These are phyloP conservation scores for Dynastes tityus DNA, from an alignment of 2,888 invertebrate genomes.

Conservation along the genomic window DNA sequence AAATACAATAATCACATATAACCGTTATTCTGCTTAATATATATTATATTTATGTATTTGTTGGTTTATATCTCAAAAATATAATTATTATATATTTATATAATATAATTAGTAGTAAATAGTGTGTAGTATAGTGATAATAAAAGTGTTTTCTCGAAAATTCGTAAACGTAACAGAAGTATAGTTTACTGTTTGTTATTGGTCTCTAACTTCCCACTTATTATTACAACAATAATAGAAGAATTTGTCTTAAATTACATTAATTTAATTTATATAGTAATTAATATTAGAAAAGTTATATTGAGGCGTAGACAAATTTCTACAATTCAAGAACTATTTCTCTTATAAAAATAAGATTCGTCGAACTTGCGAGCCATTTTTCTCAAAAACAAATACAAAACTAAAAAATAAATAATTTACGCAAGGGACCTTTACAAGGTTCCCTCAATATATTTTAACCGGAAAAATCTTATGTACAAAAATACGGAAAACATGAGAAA, in stretches of 20 bases:
- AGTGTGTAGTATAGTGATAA: conserved; percentile 3
- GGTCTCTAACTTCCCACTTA: conserved; percentile 56
- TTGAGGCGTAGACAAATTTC: conserved; percentile 24
- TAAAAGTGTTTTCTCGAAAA: conserved; percentile 28
- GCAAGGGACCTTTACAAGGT: conserved; percentile 16
- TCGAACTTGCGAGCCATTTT: conserved; percentile 5
- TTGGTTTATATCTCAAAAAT: conserved; percentile 39
- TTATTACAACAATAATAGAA: conserved; percentile 46
- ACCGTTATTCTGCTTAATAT: conserved; percentile 38
- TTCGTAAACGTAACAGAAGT: conserved; percentile 31
- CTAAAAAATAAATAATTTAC: conserved; percentile 36
- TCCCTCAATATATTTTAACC: conserved; percentile 4
- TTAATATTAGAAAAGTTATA: conserved; percentile 32
- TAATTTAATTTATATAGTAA: conserved; percentile 41
- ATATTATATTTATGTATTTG: conserved; percentile 36
- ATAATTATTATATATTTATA: conserved; percentile 19
- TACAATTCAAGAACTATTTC: conserved; percentile 18
- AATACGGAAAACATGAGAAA: background rate
- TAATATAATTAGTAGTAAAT: conserved; percentile 20
- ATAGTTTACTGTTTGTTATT: conserved; percentile 33
- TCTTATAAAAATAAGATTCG: background rate
- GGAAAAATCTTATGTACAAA: conserved; percentile 27
- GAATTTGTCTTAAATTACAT: conserved; percentile 23
- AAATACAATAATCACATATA: conserved; percentile 39
- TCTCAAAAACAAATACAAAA: conserved; percentile 17